These are phyloP conservation scores for Ceraclea dissimilis DNA, from an alignment of 2,888 invertebrate genomes.

Conservation along the genomic window DNA sequence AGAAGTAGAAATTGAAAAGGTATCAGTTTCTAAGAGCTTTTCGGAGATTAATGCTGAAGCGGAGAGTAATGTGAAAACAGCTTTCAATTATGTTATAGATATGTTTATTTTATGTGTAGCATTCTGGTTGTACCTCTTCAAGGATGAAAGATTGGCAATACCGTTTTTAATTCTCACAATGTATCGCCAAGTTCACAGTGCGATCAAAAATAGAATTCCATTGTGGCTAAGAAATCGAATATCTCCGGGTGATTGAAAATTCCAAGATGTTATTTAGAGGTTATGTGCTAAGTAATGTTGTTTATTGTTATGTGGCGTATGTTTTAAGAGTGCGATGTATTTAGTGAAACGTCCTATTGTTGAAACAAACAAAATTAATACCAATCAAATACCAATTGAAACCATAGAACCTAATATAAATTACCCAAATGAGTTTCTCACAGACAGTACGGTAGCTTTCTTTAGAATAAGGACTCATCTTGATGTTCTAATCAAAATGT, in stretches of 20 bases:
- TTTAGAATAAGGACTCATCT: too few species aligned
- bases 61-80: constrained; percentile 59
- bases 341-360: too few species aligned
- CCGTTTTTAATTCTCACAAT: constrained; percentile 70
- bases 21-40: constrained; percentile 18
- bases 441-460: too few species aligned
- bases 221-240: constrained; percentile 40
- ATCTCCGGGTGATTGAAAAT: constrained; percentile 12
- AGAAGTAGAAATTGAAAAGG: constrained; percentile 24
- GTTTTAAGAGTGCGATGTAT: too few species aligned
- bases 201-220: constrained; percentile 51
- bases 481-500: too few species aligned
- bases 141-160: constrained; percentile 71
- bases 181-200: constrained; percentile 67
- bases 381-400: too few species aligned
- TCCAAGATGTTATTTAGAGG: not conserved
- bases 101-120: constrained; percentile 67
- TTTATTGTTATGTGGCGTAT: too few species aligned
- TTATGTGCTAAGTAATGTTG: not conserved
- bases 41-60: constrained; percentile 51
- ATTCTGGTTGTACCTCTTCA: constrained; percentile 74
- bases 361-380: too few species aligned
- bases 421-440: too few species aligned
- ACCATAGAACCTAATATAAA: too few species aligned
- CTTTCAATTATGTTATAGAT: constrained; percentile 67